Percentiles rank a stretch among this genome's conserved stretches.
phyloP scores from a whole-genome alignment of 2,888 invertebrate genomes.

The Athalia cordata region DNA sequence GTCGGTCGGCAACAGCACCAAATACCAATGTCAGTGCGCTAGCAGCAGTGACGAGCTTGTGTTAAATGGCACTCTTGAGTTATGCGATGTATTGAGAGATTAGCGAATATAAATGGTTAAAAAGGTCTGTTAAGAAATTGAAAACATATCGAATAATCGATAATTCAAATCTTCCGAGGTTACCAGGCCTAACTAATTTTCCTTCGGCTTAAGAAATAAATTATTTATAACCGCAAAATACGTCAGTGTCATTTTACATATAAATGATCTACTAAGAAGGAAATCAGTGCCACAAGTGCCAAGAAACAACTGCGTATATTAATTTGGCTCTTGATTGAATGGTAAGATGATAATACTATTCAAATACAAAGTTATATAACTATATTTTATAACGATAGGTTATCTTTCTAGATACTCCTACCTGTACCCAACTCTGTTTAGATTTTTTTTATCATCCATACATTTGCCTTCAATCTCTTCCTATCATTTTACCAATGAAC shows the following conservation, averaged over 20 bases:
- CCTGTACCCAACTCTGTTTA: conserved; percentile 1
- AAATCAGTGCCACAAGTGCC: conserved; percentile 53
- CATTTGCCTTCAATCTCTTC: not conserved
- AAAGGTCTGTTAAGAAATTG: conserved; percentile 18
- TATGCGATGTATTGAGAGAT: conserved; percentile 54
- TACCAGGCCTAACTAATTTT: not conserved
- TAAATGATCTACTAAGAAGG: conserved; percentile 52
- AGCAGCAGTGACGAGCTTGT: conserved; percentile 51
- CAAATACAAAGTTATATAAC: conserved; percentile 28
- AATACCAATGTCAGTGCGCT: conserved; percentile 49
- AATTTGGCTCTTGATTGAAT: conserved; percentile 53
- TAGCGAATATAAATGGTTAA: conserved; percentile 26
- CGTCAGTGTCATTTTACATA: conserved; percentile 47
- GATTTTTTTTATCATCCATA: conserved; percentile 2
- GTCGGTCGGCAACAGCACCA: conserved; percentile 46
- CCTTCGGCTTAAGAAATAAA: conserved; percentile 25
- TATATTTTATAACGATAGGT: conserved; percentile 39
- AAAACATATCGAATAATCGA: conserved; percentile 32
- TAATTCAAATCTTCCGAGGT: not conserved
- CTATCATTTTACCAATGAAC: not conserved
- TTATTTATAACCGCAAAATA: conserved; percentile 45
- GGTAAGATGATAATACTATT: conserved; percentile 51
- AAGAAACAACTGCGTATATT: conserved; percentile 50
- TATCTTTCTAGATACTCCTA: conserved; percentile 12
- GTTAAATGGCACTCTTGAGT: conserved; percentile 50